phyloP scores from a whole-genome alignment of 1,140 invertebrate species.

The Drosophila chauvacae region DNA sequence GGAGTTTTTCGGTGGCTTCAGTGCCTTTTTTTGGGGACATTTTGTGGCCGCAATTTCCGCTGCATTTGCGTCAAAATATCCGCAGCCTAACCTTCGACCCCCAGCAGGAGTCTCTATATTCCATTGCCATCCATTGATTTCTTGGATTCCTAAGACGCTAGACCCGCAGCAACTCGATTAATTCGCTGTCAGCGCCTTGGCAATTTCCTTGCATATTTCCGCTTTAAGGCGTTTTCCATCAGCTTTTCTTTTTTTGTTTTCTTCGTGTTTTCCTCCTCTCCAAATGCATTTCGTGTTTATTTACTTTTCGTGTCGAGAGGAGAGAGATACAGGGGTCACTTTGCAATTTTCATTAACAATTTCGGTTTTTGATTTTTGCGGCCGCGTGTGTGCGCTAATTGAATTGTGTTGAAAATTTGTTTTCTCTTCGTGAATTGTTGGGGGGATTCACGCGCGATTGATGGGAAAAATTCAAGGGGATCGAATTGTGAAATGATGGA shows the following conservation, averaged over 20 bases:
- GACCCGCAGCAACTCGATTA: conserved; percentile 24
- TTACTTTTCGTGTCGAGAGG: conserved; percentile 26
- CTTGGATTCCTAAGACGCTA: conserved; percentile 11
- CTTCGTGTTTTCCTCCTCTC: background rate
- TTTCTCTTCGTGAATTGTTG: conserved; percentile 29
- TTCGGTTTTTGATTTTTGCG: conserved; percentile 61
- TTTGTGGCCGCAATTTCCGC: conserved; percentile 70
- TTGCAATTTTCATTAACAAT: conserved; percentile 76
- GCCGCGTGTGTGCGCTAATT: conserved; percentile 66
- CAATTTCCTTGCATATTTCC: conserved; percentile 82
- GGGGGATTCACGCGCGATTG: conserved; percentile 30
- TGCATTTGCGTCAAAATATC: conserved; percentile 38
- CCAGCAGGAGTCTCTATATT: background rate
- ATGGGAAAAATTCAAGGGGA: conserved; percentile 24
- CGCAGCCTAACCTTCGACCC: conserved; percentile 14
- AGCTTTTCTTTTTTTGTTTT: conserved; percentile 49
- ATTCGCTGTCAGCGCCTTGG: conserved; percentile 66
- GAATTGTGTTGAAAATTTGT: conserved; percentile 68
- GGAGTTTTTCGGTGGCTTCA: conserved; percentile 5
- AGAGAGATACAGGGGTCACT: conserved; percentile 4
- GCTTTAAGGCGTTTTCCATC: conserved; percentile 72
- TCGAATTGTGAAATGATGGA: background rate
- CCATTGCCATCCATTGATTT: conserved; percentile 18
- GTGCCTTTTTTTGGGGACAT: conserved; percentile 25
- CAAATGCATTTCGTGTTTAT: conserved; percentile 61